Evolutionary conservation across 2,888 invertebrate genomes (phyloP).

Genomic region (Vanessa cardui): DNA sequence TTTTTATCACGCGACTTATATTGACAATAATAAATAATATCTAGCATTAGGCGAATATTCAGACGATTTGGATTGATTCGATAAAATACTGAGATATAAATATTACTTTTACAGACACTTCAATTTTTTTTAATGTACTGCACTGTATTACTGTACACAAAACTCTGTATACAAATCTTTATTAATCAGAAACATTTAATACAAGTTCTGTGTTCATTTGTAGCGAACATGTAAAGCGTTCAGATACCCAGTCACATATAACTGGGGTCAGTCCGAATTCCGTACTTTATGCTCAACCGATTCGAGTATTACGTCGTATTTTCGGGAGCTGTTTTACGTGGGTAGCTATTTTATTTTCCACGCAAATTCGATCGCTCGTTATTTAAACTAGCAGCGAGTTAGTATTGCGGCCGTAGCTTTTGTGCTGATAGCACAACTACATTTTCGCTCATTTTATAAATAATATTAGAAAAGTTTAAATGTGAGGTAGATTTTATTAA

Average conservation of each 20-base stretch:
- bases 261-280: neutral
- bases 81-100: neutral
- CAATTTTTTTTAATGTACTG: neutral
- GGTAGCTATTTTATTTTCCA: constrained; percentile 22
- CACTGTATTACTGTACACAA: neutral
- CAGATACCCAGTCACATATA: constrained; percentile 3
- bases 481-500: neutral
- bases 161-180: neutral
- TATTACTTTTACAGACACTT: neutral
- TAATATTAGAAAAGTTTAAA: neutral
- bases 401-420: neutral
- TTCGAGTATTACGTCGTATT: constrained; percentile 28
- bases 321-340: constrained; percentile 7
- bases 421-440: neutral
- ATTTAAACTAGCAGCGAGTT: constrained; percentile 9
- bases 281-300: constrained; percentile 26
- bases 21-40: constrained; percentile 12
- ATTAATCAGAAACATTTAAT: neutral
- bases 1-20: constrained; percentile 6
- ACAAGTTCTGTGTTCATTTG: constrained; percentile 7
- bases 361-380: constrained; percentile 18
- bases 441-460: neutral
- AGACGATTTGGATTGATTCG: neutral
- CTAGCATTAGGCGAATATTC: neutral
- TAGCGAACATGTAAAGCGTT: constrained; percentile 4